Conservation (phyloP, 2,888 invertebrate genomes). For the Aphodius sticticus region DNA sequence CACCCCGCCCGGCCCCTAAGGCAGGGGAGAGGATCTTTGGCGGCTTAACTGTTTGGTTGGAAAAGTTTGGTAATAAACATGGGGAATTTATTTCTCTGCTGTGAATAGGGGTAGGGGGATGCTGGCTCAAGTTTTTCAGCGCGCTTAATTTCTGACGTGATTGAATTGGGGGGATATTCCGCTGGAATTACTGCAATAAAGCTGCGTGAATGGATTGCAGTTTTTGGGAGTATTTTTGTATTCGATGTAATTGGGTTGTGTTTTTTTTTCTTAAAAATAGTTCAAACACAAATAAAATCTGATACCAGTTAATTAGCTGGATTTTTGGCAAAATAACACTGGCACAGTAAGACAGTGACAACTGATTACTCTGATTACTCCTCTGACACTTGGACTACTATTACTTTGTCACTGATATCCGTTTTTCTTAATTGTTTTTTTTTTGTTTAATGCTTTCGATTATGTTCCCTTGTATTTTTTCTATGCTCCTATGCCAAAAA, state of each 20-base stretch:
- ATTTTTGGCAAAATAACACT: no score
- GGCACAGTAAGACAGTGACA: no score
- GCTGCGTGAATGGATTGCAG: background rate
- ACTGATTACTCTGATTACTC: no score
- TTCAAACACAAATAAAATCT: background rate
- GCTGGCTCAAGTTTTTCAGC: background rate
- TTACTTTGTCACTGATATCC: no score
- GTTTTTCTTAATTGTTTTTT: no score
- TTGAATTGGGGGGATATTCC: background rate
- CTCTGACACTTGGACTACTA: no score
- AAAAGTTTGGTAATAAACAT: constrained; percentile 18
- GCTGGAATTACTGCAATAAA: background rate
- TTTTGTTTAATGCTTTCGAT: no score
- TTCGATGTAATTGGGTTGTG: background rate
- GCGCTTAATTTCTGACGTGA: constrained; percentile 4
- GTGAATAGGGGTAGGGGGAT: background rate
- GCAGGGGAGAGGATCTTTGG: constrained; percentile 18
- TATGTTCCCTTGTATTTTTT: no score
- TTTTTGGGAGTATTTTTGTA: background rate
- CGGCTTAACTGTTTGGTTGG: constrained; percentile 21
- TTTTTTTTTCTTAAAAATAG: background rate
- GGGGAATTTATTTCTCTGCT: constrained; percentile 4
- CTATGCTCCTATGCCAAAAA: no score
- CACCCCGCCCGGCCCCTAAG: background rate
- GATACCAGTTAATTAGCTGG: no score